Evolutionary conservation across 2,113 vertebrate genomes (phyloP).

Genomic region (Ciconia boyciana): DNA sequence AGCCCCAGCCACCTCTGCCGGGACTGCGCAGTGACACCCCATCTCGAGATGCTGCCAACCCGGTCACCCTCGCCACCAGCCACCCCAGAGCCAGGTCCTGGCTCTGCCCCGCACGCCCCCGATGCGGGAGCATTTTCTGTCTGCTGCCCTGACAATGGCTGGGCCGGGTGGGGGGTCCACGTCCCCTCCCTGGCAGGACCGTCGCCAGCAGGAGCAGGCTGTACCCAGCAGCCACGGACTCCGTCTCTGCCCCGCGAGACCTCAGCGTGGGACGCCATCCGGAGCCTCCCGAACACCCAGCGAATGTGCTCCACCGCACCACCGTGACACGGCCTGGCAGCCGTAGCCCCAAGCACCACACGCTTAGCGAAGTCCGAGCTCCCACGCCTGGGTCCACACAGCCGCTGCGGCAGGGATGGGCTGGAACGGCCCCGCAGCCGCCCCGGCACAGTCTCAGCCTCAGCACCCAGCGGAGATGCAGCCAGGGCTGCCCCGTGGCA

Average conservation of each 20-base stretch:
- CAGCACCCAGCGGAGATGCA: accelerated
- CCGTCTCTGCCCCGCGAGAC: neutral
- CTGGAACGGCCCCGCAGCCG: accelerated
- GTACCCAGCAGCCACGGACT: neutral
- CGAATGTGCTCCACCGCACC: accelerated
- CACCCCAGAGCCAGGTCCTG: neutral
- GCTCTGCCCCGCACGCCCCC: accelerated
- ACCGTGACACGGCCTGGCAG: accelerated
- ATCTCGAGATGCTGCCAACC: neutral
- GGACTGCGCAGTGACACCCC: accelerated
- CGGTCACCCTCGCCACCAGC: accelerated
- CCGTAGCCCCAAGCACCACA: neutral
- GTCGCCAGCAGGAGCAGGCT: neutral
- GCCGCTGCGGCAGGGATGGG: accelerated
- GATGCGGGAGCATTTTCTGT: neutral
- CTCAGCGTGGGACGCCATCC: accelerated
- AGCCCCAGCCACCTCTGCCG: neutral
- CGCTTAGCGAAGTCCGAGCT: neutral
- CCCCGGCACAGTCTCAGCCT: neutral
- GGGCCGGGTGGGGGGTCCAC: neutral
- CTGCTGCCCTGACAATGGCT: neutral
- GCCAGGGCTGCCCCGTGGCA: neutral
- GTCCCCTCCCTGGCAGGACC: neutral
- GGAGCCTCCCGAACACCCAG: neutral
- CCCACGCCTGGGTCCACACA: accelerated